Evolutionary conservation across 2,797 vertebrate species (phyloP).

Genomic region (Buphagus erythrorhynchus): DNA sequence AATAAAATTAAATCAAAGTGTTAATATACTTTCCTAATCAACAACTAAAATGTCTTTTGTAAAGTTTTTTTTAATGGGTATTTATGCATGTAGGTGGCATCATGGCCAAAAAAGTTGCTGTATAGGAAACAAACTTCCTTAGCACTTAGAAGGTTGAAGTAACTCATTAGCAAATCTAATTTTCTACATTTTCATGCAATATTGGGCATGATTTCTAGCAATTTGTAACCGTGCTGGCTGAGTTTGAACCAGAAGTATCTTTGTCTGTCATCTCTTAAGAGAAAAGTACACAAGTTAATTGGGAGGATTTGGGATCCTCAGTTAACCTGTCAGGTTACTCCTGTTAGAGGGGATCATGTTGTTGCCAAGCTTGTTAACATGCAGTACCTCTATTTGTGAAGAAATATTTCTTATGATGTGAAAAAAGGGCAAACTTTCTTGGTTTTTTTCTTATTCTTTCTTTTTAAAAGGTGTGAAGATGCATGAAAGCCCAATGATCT

Average conservation of each 20-base stretch:
- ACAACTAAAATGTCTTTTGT: background rate
- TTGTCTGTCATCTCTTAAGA: background rate
- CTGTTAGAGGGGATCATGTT: background rate
- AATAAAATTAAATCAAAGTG: background rate
- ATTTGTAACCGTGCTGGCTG: background rate
- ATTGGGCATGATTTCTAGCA: background rate
- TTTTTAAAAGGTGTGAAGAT: rapidly evolving
- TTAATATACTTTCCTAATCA: background rate
- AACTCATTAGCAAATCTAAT: background rate
- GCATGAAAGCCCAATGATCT: background rate
- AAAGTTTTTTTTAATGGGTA: background rate
- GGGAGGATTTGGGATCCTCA: background rate
- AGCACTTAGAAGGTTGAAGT: background rate
- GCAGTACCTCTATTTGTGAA: background rate
- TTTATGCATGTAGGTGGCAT: background rate
- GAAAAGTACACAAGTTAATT: background rate
- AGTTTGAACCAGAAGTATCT: background rate
- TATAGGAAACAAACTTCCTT: background rate
- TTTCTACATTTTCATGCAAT: background rate
- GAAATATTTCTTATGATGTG: background rate
- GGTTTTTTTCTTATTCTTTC: rapidly evolving
- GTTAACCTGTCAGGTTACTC: background rate
- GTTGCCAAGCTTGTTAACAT: rapidly evolving
- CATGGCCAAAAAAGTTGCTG: background rate
- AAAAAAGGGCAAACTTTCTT: background rate